Evolutionary conservation across 2,113 vertebrate genomes (phyloP), one percentile per base, ranked within the genome.

Genomic region (Hemichromis elongatus): DNA sequence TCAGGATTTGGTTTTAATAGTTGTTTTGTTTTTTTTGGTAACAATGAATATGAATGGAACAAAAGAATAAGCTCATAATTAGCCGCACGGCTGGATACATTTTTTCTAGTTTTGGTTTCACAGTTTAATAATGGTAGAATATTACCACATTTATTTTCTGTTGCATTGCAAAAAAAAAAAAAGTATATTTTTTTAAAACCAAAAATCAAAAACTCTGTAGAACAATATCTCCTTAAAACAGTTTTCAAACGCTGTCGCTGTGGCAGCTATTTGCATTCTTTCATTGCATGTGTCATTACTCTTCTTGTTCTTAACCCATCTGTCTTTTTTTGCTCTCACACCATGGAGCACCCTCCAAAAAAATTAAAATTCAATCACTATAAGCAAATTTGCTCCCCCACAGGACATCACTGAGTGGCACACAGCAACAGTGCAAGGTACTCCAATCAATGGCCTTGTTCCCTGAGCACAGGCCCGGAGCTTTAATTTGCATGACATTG

Each of bases 391-490:
- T 94, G 88, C 90, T 91, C 90, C 91, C 91, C 92, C 93, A 91
- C 90, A 94, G 89, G 91, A 92, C 81, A 88, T 84, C 47, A 80
- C 45, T 85, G 91, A 95, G 90, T 84, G 87, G 86, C 42, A 59
- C 30, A 42, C 79, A 83, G 86, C 83, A 87, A 81, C 80, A 75
- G 84, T 70, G 89, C 84, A 86, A 92, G 94, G 92, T 91, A 83
- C 95, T 96, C 92, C 93, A 96, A 94, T 95, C 93, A 94, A 90
- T 90, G 93, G 92, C 90, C 94, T 95, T 94, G 93, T 94, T 95
- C 92, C 75, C 68, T 80, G 53, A 79, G 77, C 88, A 83, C 86
- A 53, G 89, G 89, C 92, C 89, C n/a, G 52, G 40, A 91, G 92
- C 90, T 80, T 14, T 79, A 10, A 95, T 96, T 96, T 93, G 92